These are phyloP conservation scores for Diplodus puntazzo DNA, from an alignment of 2,797 vertebrate genomes.

Conservation along the genomic window DNA sequence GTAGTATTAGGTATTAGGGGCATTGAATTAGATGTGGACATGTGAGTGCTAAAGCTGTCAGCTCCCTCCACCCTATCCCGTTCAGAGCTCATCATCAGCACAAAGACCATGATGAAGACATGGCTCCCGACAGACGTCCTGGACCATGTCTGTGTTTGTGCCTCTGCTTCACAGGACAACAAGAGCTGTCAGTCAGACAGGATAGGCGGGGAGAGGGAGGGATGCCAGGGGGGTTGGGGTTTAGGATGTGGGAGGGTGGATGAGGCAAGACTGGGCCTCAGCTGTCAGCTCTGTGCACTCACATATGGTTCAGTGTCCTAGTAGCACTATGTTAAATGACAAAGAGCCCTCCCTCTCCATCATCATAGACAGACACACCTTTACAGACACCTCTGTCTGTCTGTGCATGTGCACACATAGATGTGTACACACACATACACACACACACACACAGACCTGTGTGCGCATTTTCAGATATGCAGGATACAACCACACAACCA, in stretches of 20 bases:
- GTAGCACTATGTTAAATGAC: slow-evolving; percentile 77
- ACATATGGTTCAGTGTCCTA: slow-evolving; percentile 80
- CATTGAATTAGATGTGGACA: slow-evolving; percentile 22
- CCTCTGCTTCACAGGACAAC: slow-evolving; percentile 64
- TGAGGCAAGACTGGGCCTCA: slow-evolving; percentile 66
- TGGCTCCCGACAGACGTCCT: slow-evolving; percentile 66
- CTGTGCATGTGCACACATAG: slow-evolving; percentile 39
- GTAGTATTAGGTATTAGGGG: slow-evolving; percentile 9
- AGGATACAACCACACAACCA: slow-evolving; percentile 34
- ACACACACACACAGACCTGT: neutral
- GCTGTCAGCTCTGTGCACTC: slow-evolving; percentile 78
- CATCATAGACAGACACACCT: slow-evolving; percentile 67
- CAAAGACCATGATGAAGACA: slow-evolving; percentile 73
- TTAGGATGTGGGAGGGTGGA: slow-evolving; percentile 64
- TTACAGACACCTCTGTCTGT: slow-evolving; percentile 60
- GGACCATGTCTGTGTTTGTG: slow-evolving; percentile 69
- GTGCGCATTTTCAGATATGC: slow-evolving; percentile 38
- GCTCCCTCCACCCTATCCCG: slow-evolving; percentile 21
- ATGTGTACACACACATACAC: slow-evolving; percentile 23
- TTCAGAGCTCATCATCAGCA: slow-evolving; percentile 66
- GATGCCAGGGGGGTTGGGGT: slow-evolving; percentile 53
- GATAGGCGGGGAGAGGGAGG: slow-evolving; percentile 52
- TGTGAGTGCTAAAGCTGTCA: slow-evolving; percentile 34
- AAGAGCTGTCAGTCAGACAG: slow-evolving; percentile 70
- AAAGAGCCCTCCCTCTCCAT: slow-evolving; percentile 65